Evolutionary conservation across 2,797 vertebrate species (phyloP).

Genomic region (Alosa sapidissima): DNA sequence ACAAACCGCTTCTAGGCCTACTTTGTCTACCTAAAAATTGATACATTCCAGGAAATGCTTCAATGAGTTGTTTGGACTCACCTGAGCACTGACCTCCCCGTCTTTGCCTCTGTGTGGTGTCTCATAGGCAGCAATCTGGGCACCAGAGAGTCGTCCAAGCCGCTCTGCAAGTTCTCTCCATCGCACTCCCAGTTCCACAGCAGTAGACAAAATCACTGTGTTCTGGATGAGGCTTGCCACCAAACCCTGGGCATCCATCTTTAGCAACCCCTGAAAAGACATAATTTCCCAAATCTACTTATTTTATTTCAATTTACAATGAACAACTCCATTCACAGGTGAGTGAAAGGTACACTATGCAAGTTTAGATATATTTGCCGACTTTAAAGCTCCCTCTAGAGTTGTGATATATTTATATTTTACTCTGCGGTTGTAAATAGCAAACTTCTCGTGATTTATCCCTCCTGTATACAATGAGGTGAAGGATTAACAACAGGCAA

Average conservation of each 20-base stretch:
- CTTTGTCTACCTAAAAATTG: not conserved
- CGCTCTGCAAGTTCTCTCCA: slow-evolving; percentile 94
- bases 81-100: slow-evolving; percentile 81
- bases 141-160: slow-evolving; percentile 81
- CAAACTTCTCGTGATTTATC: no score
- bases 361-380: not conserved
- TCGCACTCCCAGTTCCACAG: slow-evolving; percentile 87
- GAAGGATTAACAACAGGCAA: no score
- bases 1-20: not conserved
- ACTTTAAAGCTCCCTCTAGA: no score
- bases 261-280: slow-evolving; percentile 84
- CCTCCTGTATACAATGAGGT: no score
- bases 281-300: not conserved
- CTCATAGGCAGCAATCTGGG: slow-evolving; percentile 88
- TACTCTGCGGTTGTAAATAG: no score
- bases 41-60: not conserved
- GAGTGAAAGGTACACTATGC: not conserved
- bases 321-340: no score
- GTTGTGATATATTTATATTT: no score
- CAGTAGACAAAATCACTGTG: slow-evolving; percentile 88
- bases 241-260: slow-evolving; percentile 86
- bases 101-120: slow-evolving; percentile 82
- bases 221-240: slow-evolving; percentile 87
- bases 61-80: slow-evolving; percentile 57
- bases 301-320: not conserved